Evolutionary conservation across 2,797 vertebrate species (phyloP), one percentile per base, ranked within the genome.

Genomic region (Melopsittacus undulatus): DNA sequence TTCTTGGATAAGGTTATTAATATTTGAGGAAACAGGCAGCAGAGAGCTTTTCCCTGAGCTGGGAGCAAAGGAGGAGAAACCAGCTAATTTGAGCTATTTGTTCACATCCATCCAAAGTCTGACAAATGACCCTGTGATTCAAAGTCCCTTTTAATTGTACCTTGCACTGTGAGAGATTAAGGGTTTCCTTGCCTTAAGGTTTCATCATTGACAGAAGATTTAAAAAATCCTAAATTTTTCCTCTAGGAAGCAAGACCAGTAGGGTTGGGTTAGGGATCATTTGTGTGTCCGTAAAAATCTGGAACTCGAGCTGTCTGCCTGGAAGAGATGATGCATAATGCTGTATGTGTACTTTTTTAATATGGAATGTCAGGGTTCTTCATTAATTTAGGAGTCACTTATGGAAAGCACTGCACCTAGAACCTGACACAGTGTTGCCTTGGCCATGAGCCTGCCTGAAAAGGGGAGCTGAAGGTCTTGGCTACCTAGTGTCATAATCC

Each of bases 371-470:
- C 18, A 56, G 14, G 16, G 7, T 9, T 10, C 20, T 69, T 76
- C n/a, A 13, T 69, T 79, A 36, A 75, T 79, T 85, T 69, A 73
- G 34, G 46, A 66, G 22, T 73, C 5, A 0, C 14, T 77, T 57
- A 32, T 1, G 22, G 52, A 29, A 86, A 83, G 11, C 2, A 9
- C 24, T 3, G 2, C 7, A 48, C 17, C 70, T 38, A 64, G 11
- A 26, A 42, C 9, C n/a, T 38, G 51, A 16, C 10, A 16, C 27
- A n/a, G 9, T 3, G 13, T 7, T 76, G 26, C 17, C 57, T 13
- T 0, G 1, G 8, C 13, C 0, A 0, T 13, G 32, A 38, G 16
- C 36, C 30, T 78, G 38, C 43, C 48, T n/a, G 2, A 49, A 63
- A 49, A 10, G 2, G 17, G 23, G 43, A 61, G 16, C 38, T 66